A percentile compares a stretch with the other conserved stretches of the same genome.
Conservation (phyloP, 2,113 vertebrate species). For the Malurus elegans region DNA sequence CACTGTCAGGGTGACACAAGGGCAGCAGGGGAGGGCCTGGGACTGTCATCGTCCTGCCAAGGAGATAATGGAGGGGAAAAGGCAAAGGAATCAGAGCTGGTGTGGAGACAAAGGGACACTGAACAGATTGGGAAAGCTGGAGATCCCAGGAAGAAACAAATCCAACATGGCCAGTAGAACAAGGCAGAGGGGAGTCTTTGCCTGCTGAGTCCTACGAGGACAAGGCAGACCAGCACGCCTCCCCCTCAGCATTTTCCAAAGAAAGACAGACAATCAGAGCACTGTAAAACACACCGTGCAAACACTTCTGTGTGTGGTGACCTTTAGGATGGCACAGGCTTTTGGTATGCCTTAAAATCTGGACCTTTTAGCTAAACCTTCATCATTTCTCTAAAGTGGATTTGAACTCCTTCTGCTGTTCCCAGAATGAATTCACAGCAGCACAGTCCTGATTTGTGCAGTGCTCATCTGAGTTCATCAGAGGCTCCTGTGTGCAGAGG, state of each 20-base stretch:
- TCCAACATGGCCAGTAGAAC: neutral
- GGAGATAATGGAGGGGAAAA: neutral
- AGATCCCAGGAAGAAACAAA: neutral
- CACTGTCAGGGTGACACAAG: neutral
- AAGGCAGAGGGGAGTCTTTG: neutral
- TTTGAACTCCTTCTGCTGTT: neutral
- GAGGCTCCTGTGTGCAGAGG: accelerated
- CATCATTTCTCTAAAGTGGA: neutral
- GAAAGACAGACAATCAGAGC: neutral
- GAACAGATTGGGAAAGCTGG: neutral
- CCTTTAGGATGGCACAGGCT: neutral
- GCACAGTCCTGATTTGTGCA: neutral
- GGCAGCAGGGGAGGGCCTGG: neutral
- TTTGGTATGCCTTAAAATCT: neutral
- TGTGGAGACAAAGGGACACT: neutral
- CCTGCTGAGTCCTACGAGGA: neutral
- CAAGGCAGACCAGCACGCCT: neutral
- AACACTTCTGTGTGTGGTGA: neutral
- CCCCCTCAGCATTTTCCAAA: neutral
- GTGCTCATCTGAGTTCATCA: neutral
- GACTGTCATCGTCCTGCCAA: neutral
- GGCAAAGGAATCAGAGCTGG: neutral
- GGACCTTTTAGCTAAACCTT: neutral
- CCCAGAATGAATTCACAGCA: neutral
- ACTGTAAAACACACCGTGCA: neutral